phyloP scores from a whole-genome alignment of 2,888 invertebrate genomes.

The Anagyrus pseudococci region DNA sequence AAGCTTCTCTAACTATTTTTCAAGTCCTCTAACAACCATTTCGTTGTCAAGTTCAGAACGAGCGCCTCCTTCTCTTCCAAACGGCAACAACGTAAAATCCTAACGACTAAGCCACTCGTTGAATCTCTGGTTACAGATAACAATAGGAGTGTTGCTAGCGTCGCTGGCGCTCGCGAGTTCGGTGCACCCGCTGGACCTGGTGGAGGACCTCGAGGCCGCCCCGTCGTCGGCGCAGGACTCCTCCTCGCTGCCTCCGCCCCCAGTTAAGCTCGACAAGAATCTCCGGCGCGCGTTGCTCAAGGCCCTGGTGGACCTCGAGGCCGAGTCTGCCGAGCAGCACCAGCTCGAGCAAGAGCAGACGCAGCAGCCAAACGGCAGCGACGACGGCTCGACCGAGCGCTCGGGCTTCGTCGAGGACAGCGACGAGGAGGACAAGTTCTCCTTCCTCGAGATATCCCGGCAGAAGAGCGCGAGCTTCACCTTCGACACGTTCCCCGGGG shows the following conservation, averaged over 20 bases:
- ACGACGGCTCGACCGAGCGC: conserved; percentile 35
- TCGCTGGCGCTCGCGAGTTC: conserved; percentile 34
- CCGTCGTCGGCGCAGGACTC: conserved; percentile 24
- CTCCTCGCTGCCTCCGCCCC: conserved; percentile 6
- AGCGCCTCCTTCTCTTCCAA: too few species aligned
- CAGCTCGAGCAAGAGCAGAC: conserved; percentile 1
- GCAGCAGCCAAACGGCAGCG: neutral
- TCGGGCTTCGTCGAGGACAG: conserved; percentile 7
- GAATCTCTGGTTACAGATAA: too few species aligned
- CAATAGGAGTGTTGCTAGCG: conserved; percentile 37
- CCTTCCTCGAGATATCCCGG: conserved; percentile 43
- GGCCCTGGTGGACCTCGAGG: conserved; percentile 79
- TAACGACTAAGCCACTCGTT: too few species aligned
- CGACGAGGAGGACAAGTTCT: conserved; percentile 44
- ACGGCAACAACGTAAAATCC: too few species aligned
- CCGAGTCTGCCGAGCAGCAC: conserved; percentile 64
- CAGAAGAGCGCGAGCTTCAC: conserved; percentile 45
- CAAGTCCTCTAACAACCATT: too few species aligned
- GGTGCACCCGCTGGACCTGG: conserved; percentile 16
- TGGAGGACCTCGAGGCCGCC: conserved; percentile 42
- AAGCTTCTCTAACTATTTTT: too few species aligned
- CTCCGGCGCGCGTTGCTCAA: conserved; percentile 77
- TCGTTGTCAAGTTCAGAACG: too few species aligned
- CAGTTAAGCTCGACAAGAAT: conserved; percentile 73
- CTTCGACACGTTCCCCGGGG: conserved; percentile 52